Percentiles rank a stretch among this genome's conserved stretches.
Conservation (phyloP, 1,140 invertebrate genomes). For the Camponotus vicinus region DNA sequence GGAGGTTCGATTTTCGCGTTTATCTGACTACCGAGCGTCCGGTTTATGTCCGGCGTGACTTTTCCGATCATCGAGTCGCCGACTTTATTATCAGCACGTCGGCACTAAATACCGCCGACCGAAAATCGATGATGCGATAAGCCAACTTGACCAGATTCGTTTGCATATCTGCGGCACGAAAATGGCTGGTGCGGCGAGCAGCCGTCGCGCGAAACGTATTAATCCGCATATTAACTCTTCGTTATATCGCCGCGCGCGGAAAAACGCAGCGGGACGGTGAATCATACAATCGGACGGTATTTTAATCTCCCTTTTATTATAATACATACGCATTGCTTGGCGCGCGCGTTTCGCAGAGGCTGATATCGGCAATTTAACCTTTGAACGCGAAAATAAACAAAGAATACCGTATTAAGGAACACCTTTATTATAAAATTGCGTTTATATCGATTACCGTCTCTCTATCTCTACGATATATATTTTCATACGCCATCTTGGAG, state of each 20-base stretch:
- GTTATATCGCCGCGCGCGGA: constrained; percentile 40
- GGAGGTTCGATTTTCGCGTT: constrained; percentile 43
- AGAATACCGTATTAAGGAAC: constrained; percentile 1
- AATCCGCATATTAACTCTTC: constrained; percentile 58
- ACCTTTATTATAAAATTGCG: neutral
- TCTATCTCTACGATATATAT: neutral
- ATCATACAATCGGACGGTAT: neutral
- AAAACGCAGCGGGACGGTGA: constrained; percentile 33
- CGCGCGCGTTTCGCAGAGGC: neutral
- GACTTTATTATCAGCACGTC: constrained; percentile 53
- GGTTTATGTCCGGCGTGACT: constrained; percentile 49
- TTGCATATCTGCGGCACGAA: constrained; percentile 49
- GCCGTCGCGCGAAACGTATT: constrained; percentile 47
- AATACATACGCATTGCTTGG: neutral
- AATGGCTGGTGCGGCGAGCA: constrained; percentile 13
- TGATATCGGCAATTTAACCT: constrained; percentile 17
- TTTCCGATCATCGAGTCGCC: constrained; percentile 55
- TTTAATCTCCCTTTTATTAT: constrained; percentile 51
- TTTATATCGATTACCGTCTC: neutral
- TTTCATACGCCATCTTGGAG: neutral
- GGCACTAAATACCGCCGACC: constrained; percentile 38
- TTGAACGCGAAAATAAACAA: neutral
- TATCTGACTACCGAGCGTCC: constrained; percentile 27
- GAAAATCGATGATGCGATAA: constrained; percentile 62
- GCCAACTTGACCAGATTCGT: constrained; percentile 60